phyloP scores from a whole-genome alignment of 2,888 invertebrate species.

The Apomyelois bistriatella region DNA sequence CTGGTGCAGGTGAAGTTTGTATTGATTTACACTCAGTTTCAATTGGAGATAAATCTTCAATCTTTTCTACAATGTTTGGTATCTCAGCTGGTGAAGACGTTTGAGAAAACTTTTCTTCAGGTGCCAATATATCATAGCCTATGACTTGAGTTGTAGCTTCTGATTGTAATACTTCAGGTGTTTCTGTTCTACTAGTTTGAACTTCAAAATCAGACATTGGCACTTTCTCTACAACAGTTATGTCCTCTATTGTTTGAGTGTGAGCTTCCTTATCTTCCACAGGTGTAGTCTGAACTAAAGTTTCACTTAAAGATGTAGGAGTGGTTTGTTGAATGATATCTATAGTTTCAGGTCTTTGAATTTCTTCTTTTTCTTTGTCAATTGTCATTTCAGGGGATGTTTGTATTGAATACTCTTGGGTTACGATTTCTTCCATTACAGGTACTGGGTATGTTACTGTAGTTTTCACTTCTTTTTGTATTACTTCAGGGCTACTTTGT shows the following conservation, averaged over 20 bases:
- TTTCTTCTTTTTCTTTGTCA: conserved; percentile 53
- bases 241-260: conserved; percentile 61
- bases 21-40: conserved; percentile 71
- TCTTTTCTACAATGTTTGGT: conserved; percentile 33
- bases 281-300: conserved; percentile 82
- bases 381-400: conserved; percentile 76
- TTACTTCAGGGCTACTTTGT: conserved; percentile 70
- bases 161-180: conserved; percentile 56
- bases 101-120: conserved; percentile 74
- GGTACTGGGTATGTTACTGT: conserved; percentile 79
- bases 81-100: conserved; percentile 57
- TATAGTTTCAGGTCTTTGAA: conserved; percentile 46
- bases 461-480: conserved; percentile 68
- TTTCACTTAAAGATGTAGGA: conserved; percentile 69
- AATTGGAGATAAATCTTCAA: conserved; percentile 49
- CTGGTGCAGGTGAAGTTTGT: conserved; percentile 76
- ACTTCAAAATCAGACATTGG: conserved; percentile 61
- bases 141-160: conserved; percentile 80
- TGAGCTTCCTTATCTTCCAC: conserved; percentile 60
- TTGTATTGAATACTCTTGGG: conserved; percentile 78
- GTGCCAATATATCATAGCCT: conserved; percentile 51
- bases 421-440: conserved; percentile 79
- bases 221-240: conserved; percentile 51
- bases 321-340: conserved; percentile 77
- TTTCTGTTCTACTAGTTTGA: conserved; percentile 62